phyloP scores from a whole-genome alignment of 1,140 invertebrate genomes.

The Diuraphis noxia region DNA sequence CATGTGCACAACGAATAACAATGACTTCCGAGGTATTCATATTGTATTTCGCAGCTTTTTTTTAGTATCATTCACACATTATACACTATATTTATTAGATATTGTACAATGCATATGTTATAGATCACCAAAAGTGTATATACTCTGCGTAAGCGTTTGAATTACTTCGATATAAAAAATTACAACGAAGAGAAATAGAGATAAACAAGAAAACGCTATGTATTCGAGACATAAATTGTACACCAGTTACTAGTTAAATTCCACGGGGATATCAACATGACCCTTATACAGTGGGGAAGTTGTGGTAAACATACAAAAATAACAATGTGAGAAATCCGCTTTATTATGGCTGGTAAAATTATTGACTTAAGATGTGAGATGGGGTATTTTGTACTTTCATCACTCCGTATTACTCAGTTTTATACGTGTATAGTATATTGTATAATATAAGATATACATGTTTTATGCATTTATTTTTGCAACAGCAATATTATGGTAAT shows the following conservation, averaged over 20 bases:
- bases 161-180: not conserved
- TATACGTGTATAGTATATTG: not conserved
- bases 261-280: not conserved
- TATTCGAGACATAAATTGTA: conserved; percentile 11
- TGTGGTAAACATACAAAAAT: conserved; percentile 23
- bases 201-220: not conserved
- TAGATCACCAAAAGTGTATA: not conserved
- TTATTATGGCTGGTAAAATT: not conserved
- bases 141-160: not conserved
- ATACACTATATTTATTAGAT: not conserved
- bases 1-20: not conserved
- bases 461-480: conserved; percentile 38
- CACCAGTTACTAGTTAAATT: conserved; percentile 12
- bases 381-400: not conserved
- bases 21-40: not conserved
- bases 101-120: not conserved
- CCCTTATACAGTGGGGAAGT: not conserved
- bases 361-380: not conserved
- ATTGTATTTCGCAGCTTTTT: not conserved
- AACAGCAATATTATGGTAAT: conserved; percentile 49
- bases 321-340: not conserved
- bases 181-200: not conserved
- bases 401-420: not conserved
- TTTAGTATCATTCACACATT: not conserved
- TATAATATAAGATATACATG: not conserved